Conservation (phyloP, 2,797 vertebrate species). For the Cynodonichthys magdalenae region DNA sequence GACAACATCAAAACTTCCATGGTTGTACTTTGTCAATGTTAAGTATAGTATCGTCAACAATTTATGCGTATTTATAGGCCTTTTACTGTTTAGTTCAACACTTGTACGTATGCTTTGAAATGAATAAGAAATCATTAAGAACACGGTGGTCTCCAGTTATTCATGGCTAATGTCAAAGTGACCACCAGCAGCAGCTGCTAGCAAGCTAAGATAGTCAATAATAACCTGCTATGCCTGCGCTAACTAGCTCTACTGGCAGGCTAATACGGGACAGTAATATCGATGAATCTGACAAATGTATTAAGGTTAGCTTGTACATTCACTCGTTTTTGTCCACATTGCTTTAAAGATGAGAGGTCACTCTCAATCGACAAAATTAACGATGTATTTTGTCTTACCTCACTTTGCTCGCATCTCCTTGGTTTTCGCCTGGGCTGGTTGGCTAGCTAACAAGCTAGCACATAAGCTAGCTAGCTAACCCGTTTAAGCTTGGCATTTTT, state of each 20-base stretch:
- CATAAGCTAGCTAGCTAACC: slow-evolving; percentile 71
- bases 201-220: slow-evolving; percentile 39
- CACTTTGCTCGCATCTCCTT: slow-evolving; percentile 69
- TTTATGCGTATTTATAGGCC: slow-evolving; percentile 7
- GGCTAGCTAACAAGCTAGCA: slow-evolving; percentile 68
- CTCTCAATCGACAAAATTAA: not conserved
- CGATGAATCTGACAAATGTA: slow-evolving; percentile 48
- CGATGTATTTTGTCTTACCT: slow-evolving; percentile 54
- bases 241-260: slow-evolving; percentile 55
- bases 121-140: not conserved
- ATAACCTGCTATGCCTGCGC: slow-evolving; percentile 47
- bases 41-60: not conserved
- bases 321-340: fast-evolving
- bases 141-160: slow-evolving; percentile 28
- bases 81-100: not conserved
- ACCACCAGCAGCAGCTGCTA: slow-evolving; percentile 41
- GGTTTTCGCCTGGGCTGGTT: slow-evolving; percentile 55
- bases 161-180: slow-evolving; percentile 21
- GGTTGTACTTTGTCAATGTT: slow-evolving; percentile 6
- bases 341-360: fast-evolving
- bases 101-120: not conserved
- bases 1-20: slow-evolving; percentile 10
- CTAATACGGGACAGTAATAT: slow-evolving; percentile 49
- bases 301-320: not conserved
- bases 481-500: slow-evolving; percentile 67